phyloP scores from a whole-genome alignment of 2,113 vertebrate genomes.

The Montifringilla adamsi region DNA sequence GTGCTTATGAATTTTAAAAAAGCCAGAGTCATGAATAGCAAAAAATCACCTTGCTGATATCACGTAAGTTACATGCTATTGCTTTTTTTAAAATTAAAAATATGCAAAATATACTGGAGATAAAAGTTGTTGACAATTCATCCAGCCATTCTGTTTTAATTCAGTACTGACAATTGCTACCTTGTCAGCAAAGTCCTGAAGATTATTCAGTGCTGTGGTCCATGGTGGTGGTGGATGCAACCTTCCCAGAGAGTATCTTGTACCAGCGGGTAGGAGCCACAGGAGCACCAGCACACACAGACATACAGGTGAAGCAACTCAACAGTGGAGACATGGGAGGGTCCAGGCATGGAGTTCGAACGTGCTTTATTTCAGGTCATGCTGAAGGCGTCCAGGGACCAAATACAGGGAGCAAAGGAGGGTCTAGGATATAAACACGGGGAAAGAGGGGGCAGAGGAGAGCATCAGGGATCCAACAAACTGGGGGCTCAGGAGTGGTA shows the following conservation, averaged over 20 bases:
- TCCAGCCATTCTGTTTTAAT: neutral
- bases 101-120: neutral
- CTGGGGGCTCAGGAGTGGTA: neutral
- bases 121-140: neutral
- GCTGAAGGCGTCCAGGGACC: neutral
- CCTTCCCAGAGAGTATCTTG: neutral
- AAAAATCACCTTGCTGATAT: neutral
- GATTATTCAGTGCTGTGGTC: neutral
- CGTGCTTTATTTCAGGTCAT: neutral
- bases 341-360: neutral
- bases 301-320: neutral
- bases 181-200: neutral
- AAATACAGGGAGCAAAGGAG: neutral
- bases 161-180: neutral
- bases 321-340: neutral
- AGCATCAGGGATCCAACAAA: neutral
- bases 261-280: neutral
- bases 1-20: neutral
- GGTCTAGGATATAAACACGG: neutral
- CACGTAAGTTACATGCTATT: neutral
- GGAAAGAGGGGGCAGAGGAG: neutral
- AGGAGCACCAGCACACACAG: neutral
- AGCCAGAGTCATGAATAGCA: neutral
- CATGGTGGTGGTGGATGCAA: rapidly evolving
- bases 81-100: neutral